A percentile compares a stretch with the other conserved stretches of the same genome.
phyloP scores from a whole-genome alignment of 2,797 vertebrate genomes.

The Muscicapa comitata region DNA sequence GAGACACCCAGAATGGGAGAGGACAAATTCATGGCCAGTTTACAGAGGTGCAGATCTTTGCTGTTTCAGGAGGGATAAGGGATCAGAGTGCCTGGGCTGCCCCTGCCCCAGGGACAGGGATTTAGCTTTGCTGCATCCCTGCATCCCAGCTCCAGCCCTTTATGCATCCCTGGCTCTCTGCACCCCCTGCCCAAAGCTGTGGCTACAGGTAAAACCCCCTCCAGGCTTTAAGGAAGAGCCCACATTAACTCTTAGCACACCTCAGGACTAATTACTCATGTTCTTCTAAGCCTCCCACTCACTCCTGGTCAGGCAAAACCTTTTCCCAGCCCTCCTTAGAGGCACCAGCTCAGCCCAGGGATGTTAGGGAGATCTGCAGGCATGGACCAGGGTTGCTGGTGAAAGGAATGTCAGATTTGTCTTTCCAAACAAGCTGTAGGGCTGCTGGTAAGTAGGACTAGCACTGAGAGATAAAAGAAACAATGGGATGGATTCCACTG shows the following conservation, averaged over 20 bases:
- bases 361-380: rapidly evolving
- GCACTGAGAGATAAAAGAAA: too few relatives aligned
- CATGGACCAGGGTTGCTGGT: rapidly evolving
- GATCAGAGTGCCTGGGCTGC: neutral
- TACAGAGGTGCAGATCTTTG: neutral
- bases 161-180: neutral
- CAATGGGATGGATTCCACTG: too few relatives aligned
- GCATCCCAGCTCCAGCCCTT: neutral
- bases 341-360: neutral
- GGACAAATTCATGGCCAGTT: neutral
- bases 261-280: neutral
- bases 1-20: neutral
- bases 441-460: too few relatives aligned
- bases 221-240: neutral
- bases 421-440: too few relatives aligned
- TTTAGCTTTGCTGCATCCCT: neutral
- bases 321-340: neutral
- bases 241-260: neutral
- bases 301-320: rapidly evolving
- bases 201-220: neutral
- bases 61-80: neutral
- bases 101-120: rapidly evolving
- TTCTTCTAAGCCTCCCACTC: neutral
- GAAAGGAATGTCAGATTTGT: too few relatives aligned
- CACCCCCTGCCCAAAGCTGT: neutral